Conservation (phyloP, 2,888 invertebrate species). For the Dicyrtomina minuta region DNA sequence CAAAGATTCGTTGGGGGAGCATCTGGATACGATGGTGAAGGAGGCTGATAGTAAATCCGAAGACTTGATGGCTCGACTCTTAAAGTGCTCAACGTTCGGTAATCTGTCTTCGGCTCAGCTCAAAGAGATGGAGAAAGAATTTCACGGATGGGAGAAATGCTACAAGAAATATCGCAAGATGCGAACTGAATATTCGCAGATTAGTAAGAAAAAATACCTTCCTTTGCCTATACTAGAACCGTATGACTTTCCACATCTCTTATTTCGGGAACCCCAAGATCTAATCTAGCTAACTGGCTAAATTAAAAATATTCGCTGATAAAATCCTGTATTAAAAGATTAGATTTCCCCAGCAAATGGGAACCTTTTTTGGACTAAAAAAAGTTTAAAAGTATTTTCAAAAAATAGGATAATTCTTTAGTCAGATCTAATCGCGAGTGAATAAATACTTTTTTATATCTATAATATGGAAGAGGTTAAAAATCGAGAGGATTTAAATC, state of each 20-base stretch:
- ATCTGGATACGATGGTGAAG: conserved; percentile 72
- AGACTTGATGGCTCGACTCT: conserved; percentile 50
- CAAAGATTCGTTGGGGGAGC: conserved; percentile 72
- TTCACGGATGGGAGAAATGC: conserved; percentile 83
- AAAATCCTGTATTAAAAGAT: too few species aligned
- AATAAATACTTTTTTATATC: too few species aligned
- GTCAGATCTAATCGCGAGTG: too few species aligned
- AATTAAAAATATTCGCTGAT: too few species aligned
- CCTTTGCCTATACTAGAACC: too few species aligned
- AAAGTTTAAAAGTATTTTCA: conserved; percentile 3
- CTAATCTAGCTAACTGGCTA: too few species aligned
- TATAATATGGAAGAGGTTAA: neutral
- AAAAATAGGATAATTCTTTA: neutral
- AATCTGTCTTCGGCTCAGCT: conserved; percentile 49
- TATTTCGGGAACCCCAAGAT: too few species aligned
- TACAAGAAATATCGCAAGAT: conserved; percentile 76
- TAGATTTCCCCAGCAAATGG: too few species aligned
- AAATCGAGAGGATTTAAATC: too few species aligned
- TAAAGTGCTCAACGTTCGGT: conserved; percentile 50
- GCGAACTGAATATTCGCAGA: conserved; percentile 83
- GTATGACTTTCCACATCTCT: too few species aligned
- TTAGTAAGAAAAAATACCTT: too few species aligned
- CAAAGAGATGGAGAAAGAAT: conserved; percentile 74
- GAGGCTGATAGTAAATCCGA: conserved; percentile 78
- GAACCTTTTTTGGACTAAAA: too few species aligned